Base-by-base conservation (phyloP, 1,140 invertebrate genomes). In the Scaptodrosophila lebanonensis region DNA sequence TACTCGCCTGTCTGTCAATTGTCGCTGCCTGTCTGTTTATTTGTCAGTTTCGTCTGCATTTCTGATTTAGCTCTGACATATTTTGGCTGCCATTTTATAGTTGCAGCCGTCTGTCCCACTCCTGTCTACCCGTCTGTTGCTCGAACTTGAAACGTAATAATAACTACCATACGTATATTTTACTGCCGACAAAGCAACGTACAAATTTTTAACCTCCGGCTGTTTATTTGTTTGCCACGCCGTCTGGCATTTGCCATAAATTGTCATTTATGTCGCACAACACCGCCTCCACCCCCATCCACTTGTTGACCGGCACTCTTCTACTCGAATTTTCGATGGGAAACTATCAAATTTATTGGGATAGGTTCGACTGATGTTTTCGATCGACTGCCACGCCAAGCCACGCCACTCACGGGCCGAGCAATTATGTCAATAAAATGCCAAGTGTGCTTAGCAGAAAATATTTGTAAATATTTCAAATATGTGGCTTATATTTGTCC, bases 31-130 rank as follows among this genome's bases (percentile, higher is more conserved):
- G 62, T 59, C 66, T 64, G 58, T 53, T 62, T 62, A 67, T 77
- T 77, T 77, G 75, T 73, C 73, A 69, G 60, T 22, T 35, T 32
- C 69, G 75, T 73, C 73, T 79, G 73, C 52, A 62, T 59, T 82
- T 48, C 44, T 70, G 68, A 75, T 82, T 66, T 56, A 38, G 62
- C 60, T 59, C 76, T 79, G 69, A 73, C 76, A 70, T 63, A 59
- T 79, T 79, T 69, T 73, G 60, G 56, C 59, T 22, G 15, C 38
- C 22, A 27, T 60, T 65, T 44, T 38, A 65, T 27, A 53, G 39
- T 59, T 59, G n/a, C n/a, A n/a, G n/a, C n/a, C n/a, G n/a, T n/a
- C n/a, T n/a, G n/a, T n/a, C 27, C 27, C 27, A 9, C 27, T 29
- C 27, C 27, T 6, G 5, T n/a, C n/a, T n/a, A n/a, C n/a, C n/a